Evolutionary conservation across 2,888 invertebrate genomes (phyloP), one percentile per base, ranked within the genome.

Genomic region (Cantharis flavilabris): DNA sequence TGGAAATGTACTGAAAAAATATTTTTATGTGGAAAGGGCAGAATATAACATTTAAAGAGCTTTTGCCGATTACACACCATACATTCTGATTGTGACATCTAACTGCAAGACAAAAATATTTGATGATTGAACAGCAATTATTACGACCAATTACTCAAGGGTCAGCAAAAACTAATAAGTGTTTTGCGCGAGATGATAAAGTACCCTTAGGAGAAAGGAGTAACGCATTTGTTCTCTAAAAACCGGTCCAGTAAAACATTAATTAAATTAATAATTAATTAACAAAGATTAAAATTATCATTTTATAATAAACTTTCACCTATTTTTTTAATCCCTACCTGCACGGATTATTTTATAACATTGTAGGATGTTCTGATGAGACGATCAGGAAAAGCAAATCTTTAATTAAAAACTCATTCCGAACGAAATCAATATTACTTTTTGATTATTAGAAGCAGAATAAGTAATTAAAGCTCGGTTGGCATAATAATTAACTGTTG

Each of bases 391-490:
- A 49, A 49, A 49, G n/a, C n/a, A 49, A n/a, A 49, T 49, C n/a
- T 49, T 49, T 49, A 49, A 49, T 49, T 49, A 49, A 49, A 49
- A 49, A 49, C n/a, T 49, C n/a, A 49, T 49, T 7, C n/a, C n/a
- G n/a, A 49, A n/a, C 5, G n/a, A 49, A 49, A 49, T n/a, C 49
- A 9, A 49, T 49, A 49, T 49, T 49, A 49, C 49, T 49, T 49
- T 49, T 71, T 23, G 71, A 71, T 71, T 62, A 71, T 63, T 30
- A 10, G 71, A 26, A 64, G 16, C 49, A 64, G 64, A 71, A 71
- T 71, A 71, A 28, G 71, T 28, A 71, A 71, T 71, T 71, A 64
- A 71, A 71, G 64, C 11, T 49, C 1, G 63, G 13, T 63, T 28
- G 71, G 28, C 64, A 64, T 71, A 71, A 71, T 64, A 71, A 71